phyloP scores from a whole-genome alignment of 2,888 invertebrate species.

The Nematopogon swammerdamellus region DNA sequence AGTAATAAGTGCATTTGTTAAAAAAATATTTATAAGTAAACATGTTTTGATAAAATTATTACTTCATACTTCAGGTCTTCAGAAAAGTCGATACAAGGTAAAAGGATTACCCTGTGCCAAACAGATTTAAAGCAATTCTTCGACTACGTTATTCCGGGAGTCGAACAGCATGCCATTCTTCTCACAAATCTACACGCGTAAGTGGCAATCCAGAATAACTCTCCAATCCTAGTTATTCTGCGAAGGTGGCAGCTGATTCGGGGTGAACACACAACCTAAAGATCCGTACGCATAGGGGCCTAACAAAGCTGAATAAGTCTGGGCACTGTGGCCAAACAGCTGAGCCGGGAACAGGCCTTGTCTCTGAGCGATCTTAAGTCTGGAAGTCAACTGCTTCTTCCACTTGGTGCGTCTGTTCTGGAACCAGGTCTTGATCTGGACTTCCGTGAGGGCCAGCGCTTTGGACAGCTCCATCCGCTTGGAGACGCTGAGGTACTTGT shows the following conservation, averaged over 20 bases:
- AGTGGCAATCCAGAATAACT: no score
- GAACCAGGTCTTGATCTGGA: constrained; percentile 97
- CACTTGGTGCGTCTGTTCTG: constrained; percentile 94
- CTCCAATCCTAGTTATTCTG: constrained; percentile 22
- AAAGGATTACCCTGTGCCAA: no score
- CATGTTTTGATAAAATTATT: no score
- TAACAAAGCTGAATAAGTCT: constrained; percentile 58
- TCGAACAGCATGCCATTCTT: no score
- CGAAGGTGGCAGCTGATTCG: constrained; percentile 45
- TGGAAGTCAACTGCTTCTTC: constrained; percentile 93
- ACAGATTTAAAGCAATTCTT: no score
- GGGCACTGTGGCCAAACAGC: constrained; percentile 60
- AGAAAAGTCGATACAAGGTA: no score
- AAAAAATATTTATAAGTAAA: no score
- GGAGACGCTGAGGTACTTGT: constrained; percentile 94
- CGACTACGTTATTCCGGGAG: no score
- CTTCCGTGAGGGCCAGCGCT: constrained; percentile 84
- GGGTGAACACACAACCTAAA: constrained; percentile 57
- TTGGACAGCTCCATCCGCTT: constrained; percentile 93
- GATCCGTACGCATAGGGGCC: constrained; percentile 62
- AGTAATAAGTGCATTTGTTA: no score
- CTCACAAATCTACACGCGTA: no score
- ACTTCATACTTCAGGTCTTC: no score
- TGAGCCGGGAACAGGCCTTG: constrained; percentile 74
- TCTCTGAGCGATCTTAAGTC: constrained; percentile 84